These are phyloP conservation scores for Phytoseiulus persimilis DNA, from an alignment of 2,888 invertebrate genomes.

Conservation along the genomic window DNA sequence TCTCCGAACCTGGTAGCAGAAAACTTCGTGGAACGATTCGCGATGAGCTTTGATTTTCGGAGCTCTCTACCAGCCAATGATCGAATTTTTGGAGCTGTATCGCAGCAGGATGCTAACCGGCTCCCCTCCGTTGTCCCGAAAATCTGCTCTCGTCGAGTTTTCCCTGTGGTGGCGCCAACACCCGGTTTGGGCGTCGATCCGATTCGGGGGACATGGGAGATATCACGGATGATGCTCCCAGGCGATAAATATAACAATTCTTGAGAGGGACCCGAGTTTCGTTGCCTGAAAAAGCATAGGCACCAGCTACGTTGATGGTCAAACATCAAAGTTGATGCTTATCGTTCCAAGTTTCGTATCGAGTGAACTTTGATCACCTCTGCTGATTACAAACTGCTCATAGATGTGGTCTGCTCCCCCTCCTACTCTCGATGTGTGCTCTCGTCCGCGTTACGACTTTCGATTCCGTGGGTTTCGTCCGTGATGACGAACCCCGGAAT, in stretches of 20 bases:
- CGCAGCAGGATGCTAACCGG: too few relatives aligned
- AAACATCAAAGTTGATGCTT: neutral
- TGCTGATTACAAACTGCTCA: too few relatives aligned
- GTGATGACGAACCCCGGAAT: neutral
- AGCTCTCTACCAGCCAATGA: too few relatives aligned
- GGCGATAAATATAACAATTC: neutral
- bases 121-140: too few relatives aligned
- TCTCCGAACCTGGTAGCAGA: too few relatives aligned
- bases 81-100: too few relatives aligned
- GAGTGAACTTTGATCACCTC: neutral
- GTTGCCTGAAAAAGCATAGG: neutral
- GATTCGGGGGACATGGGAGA: neutral
- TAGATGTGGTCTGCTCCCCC: too few relatives aligned
- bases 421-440: too few relatives aligned
- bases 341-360: neutral
- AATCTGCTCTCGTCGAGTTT: too few relatives aligned
- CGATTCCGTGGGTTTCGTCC: too few relatives aligned
- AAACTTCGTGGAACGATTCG: too few relatives aligned
- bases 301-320: neutral
- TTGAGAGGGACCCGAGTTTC: neutral
- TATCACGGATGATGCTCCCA: neutral
- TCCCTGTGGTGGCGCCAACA: neutral
- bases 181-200: neutral
- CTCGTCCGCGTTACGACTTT: too few relatives aligned
- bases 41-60: neutral